A percentile compares a stretch with the other conserved stretches of the same genome.
These are phyloP conservation scores for Cinclus cinclus DNA, from an alignment of 2,113 vertebrate genomes.

Conservation along the genomic window DNA sequence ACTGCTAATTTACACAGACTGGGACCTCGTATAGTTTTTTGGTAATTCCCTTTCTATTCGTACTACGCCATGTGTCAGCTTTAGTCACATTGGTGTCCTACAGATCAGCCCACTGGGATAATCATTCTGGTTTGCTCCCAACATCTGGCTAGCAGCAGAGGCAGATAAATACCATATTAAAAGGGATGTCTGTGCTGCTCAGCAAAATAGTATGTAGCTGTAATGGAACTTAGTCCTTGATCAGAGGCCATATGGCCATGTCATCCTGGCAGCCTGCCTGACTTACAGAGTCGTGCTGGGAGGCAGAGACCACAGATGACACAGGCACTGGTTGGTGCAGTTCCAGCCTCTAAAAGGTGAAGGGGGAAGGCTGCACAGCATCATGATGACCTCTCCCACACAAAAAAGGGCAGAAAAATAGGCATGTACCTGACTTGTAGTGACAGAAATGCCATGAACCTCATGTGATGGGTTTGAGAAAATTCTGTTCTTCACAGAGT, in stretches of 20 bases:
- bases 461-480: not conserved
- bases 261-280: not conserved
- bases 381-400: not conserved
- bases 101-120: not conserved
- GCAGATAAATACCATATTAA: not conserved
- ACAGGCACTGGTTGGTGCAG: not conserved
- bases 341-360: not conserved
- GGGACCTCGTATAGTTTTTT: not conserved
- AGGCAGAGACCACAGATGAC: not conserved
- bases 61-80: not conserved
- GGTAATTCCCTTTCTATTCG: not conserved
- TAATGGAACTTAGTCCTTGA: slow-evolving; percentile 5
- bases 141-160: slow-evolving; percentile 37
- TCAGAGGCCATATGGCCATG: not conserved
- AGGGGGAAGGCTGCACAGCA: not conserved
- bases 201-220: not conserved
- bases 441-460: not conserved
- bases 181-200: not conserved
- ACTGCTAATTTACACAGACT: not conserved
- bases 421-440: not conserved
- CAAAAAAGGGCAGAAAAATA: not conserved
- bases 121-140: not conserved
- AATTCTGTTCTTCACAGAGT: not conserved
- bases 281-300: not conserved
- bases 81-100: not conserved